A percentile compares a stretch with the other conserved stretches of the same genome.
Conservation (phyloP, 2,888 invertebrate genomes). For the Osedax fenrisi region DNA sequence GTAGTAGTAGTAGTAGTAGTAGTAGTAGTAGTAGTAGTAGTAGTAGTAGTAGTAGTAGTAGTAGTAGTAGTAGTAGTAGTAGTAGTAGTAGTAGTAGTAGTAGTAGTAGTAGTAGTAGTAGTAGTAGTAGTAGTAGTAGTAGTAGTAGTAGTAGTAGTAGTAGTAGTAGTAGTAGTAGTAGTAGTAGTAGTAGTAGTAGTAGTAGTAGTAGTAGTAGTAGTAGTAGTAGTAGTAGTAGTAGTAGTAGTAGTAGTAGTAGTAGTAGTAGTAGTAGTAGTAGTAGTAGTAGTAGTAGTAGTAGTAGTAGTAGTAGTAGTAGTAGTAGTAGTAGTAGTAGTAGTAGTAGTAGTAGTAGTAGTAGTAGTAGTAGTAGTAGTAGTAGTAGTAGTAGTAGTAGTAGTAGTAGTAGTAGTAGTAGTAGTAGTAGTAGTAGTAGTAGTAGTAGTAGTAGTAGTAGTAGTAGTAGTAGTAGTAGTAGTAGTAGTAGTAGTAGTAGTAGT, state of each 20-base stretch:
- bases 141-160: conserved; percentile 28
- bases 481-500: conserved; percentile 13
- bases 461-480: not conserved
- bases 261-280: conserved; percentile 25
- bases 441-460: conserved; percentile 3
- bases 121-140: conserved; percentile 29
- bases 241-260: conserved; percentile 27
- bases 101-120: conserved; percentile 27
- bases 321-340: conserved; percentile 28
- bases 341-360: conserved; percentile 29
- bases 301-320: conserved; percentile 28
- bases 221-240: conserved; percentile 27
- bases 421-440: conserved; percentile 29
- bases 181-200: conserved; percentile 26
- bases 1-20: conserved; percentile 26
- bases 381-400: conserved; percentile 27
- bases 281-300: conserved; percentile 23
- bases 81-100: conserved; percentile 28
- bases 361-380: conserved; percentile 25
- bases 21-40: conserved; percentile 22
- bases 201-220: conserved; percentile 25
- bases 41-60: conserved; percentile 28
- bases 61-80: conserved; percentile 27
- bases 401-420: conserved; percentile 28
- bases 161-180: conserved; percentile 28